Evolutionary conservation across 2,797 vertebrate genomes (phyloP).

Genomic region (Choloepus didactylus): DNA sequence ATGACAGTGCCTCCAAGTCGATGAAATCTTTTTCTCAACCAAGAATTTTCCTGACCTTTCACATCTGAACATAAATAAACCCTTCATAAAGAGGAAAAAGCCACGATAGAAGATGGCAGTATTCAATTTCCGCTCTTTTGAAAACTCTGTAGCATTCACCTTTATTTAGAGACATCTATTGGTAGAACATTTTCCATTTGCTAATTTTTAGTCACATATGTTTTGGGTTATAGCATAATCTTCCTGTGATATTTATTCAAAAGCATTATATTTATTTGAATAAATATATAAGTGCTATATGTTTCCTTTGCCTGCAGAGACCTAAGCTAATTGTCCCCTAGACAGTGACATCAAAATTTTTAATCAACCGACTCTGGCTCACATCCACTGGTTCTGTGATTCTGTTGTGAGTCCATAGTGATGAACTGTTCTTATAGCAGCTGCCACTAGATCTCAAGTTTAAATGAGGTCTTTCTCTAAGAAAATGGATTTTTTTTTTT

Average conservation of each 20-base stretch:
- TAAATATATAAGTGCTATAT: neutral
- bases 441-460: neutral
- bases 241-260: neutral
- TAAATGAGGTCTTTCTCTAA: constrained; percentile 30
- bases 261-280: constrained; percentile 13
- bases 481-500: neutral
- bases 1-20: neutral
- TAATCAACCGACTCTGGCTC: constrained; percentile 24
- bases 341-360: neutral
- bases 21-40: constrained; percentile 29
- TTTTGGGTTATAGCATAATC: constrained; percentile 16
- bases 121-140: constrained; percentile 25
- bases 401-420: neutral
- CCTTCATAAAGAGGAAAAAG: constrained; percentile 7
- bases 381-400: constrained; percentile 9
- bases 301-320: neutral
- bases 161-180: constrained; percentile 27
- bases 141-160: constrained; percentile 19
- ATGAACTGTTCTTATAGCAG: neutral
- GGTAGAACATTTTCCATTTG: constrained; percentile 43
- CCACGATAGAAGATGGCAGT: neutral
- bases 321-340: neutral
- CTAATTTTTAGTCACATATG: neutral
- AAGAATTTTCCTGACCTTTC: constrained; percentile 48
- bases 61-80: neutral